Evolutionary conservation across 1,140 invertebrate genomes (phyloP), one percentile per base, ranked within the genome.

Genomic region (Diuraphis noxia): DNA sequence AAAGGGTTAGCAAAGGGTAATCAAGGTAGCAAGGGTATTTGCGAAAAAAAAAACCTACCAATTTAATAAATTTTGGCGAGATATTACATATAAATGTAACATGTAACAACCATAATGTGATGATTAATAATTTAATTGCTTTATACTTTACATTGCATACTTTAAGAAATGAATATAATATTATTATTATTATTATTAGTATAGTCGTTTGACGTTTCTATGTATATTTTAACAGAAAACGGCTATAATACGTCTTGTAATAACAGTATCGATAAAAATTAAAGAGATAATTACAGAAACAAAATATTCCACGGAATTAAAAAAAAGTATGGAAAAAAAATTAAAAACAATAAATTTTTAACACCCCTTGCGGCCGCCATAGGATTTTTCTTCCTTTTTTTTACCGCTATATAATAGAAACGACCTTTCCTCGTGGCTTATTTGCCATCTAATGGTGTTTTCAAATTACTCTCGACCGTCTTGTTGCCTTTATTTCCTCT

Each of bases 291-390:
- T 91, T 91, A 91, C 89, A 79, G 36, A 30, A 49, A 36, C 89
- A 1, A 38, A 81, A 19, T 90, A 81, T 38, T 79, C 9, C 3
- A 3, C 30, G 34, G 30, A 25, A 77, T 30, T 30, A 52, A 88
- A 88, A 63, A 46, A 63, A 72, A 72, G 17, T 72, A 89, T 34
- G 34, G 8, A 13, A 79, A 91, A 46, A 89, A 82, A 91, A 81
- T 46, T 36, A 91, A 91, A 91, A 91, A 79, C 77, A 82, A 91
- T 91, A 91, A 91, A 91, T 91, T 81, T 91, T 91, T 91, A 91
- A 91, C 89, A 91, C 72, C 77, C 89, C 89, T 79, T 19, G 89
- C 46, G 72, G 72, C 89, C n/a, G 86, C 49, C 40, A 40, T 56
- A 25, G n/a, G 41, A 41, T 56, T 63, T 52, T 21, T 87, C 34